Conservation (phyloP, 1,140 invertebrate species). For the Euglossa dilemma region DNA sequence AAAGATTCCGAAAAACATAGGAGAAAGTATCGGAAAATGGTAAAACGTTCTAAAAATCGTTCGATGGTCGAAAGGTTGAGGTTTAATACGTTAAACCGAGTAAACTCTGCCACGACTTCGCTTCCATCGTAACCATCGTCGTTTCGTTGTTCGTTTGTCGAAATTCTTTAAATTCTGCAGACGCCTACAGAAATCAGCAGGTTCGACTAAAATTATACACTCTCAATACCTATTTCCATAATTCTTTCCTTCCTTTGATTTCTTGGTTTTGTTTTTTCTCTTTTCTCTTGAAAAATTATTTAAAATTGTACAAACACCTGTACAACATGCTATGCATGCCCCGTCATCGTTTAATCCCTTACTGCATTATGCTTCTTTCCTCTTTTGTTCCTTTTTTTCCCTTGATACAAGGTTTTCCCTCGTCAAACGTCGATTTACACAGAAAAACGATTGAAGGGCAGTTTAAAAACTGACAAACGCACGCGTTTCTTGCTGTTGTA, state of each 20-base stretch:
- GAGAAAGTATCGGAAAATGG: neutral
- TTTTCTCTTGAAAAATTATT: neutral
- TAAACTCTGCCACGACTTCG: too few relatives aligned
- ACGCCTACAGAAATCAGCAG: neutral
- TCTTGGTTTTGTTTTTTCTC: neutral
- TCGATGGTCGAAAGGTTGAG: neutral
- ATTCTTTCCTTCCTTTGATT: neutral
- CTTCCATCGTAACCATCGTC: neutral
- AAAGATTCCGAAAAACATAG: neutral
- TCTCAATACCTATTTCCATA: too few relatives aligned
- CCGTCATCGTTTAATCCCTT: slow-evolving; percentile 45
- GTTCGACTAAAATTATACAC: neutral
- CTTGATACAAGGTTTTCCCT: neutral
- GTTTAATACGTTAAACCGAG: neutral
- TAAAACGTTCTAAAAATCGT: neutral
- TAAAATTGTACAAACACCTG: slow-evolving; percentile 31
- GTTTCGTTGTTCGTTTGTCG: neutral
- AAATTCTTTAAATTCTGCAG: neutral
- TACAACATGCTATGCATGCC: slow-evolving; percentile 50
- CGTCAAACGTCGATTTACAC: neutral
- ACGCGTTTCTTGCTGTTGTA: slow-evolving; percentile 10
- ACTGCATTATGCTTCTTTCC: neutral
- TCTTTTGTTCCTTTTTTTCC: neutral
- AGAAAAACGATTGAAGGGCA: neutral
- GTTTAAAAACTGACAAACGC: neutral